Base-by-base conservation (phyloP, 2,888 invertebrate genomes). In the Julus scandinavius region DNA sequence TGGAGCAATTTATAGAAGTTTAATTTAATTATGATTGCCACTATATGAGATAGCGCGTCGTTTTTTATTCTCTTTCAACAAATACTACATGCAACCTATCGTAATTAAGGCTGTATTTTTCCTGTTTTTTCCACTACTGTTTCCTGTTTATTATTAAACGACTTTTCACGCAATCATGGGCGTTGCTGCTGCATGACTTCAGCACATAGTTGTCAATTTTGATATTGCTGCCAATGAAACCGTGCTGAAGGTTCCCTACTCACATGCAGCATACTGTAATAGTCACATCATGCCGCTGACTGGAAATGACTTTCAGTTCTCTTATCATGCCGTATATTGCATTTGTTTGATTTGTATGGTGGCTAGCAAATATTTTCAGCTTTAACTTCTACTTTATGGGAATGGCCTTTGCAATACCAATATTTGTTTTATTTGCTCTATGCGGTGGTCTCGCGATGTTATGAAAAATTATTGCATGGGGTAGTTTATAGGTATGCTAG, bases 61-160 rank as follows among this genome's bases (percentile, higher is more conserved):
- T 40, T 38, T 80, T 80, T 80, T 20, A 20, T 45, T 45, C 45
- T 45, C 80, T 80, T 20, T 38, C 80, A 7, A 29, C 15, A 80
- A 80, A 38, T 80, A 15, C 1, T 80, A 80, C 80, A 29, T 29
- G 80, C 38, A 38, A 80, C 38, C 38, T 80, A 80, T 13, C 80
- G 80, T 80, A 80, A 80, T 80, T 80, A 80, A 29, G 38, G 80
- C 15, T 80, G 11, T 29, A 40, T 80, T 80, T 29, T 80, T 80
- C 80, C 80, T 80, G 38, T 38, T 80, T 38, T 80, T 45, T 15
- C 11, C 7, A 38, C 38, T 80, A 80, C 80, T 38, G 80, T 9
- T 80, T 80, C 80, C 80, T 80, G 80, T 80, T 80, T 80, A 80
- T 80, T 80, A 80, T 80, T 80, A 38, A 80, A 80, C 9, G 80